Conservation (phyloP, 2,888 invertebrate genomes). For the Dione vanillae region DNA sequence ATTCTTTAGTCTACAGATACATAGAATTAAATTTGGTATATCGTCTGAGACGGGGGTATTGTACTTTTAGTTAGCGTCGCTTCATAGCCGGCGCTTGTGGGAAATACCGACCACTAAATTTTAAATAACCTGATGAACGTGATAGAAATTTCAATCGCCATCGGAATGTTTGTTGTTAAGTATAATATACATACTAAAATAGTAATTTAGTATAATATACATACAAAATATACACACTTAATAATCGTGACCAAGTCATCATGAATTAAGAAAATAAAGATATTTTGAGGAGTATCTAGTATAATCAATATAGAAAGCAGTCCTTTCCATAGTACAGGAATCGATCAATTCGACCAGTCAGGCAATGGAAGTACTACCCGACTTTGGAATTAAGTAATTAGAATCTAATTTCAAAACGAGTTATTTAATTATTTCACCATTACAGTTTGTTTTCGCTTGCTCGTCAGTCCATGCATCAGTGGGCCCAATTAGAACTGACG, state of each 20-base stretch:
- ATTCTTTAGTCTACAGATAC: slow-evolving; percentile 6
- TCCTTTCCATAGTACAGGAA: background rate
- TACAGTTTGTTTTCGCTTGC: slow-evolving; percentile 49
- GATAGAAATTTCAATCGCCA: slow-evolving; percentile 60
- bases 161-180: slow-evolving; percentile 50
- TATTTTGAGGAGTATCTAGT: background rate
- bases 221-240: too few species aligned
- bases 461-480: slow-evolving; percentile 48
- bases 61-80: slow-evolving; percentile 53
- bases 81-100: slow-evolving; percentile 53
- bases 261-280: background rate
- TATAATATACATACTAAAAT: too few species aligned
- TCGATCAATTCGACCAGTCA: background rate
- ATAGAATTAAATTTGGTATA: slow-evolving; percentile 37
- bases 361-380: background rate
- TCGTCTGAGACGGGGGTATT: slow-evolving; percentile 49
- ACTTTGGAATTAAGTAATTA: slow-evolving; percentile 10
- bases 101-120: slow-evolving; percentile 57
- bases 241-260: too few species aligned
- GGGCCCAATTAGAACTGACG: slow-evolving; percentile 49
- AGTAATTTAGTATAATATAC: too few species aligned
- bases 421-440: slow-evolving; percentile 32
- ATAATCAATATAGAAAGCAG: background rate
- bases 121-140: slow-evolving; percentile 51
- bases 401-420: slow-evolving; percentile 22